Percentiles rank a stretch among this genome's conserved stretches.
Conservation (phyloP, 2,113 vertebrate genomes). For the Numenius arquata region DNA sequence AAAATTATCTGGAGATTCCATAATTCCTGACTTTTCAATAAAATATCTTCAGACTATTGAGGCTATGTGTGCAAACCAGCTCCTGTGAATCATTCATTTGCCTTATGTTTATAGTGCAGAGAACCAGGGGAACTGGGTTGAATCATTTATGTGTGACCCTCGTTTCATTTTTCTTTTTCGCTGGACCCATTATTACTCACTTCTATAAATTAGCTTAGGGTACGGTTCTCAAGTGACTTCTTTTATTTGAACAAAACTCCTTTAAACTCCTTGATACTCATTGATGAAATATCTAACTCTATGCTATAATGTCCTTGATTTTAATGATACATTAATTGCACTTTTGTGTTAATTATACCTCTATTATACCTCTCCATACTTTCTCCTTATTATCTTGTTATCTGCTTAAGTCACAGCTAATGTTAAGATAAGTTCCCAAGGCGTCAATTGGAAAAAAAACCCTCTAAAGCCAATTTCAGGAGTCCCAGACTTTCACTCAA, state of each 20-base stretch:
- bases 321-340: slow-evolving; percentile 20
- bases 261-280: slow-evolving; percentile 3
- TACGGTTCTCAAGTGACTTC: background rate
- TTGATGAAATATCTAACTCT: background rate
- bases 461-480: background rate
- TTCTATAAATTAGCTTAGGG: background rate
- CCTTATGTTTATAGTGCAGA: background rate
- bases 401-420: background rate
- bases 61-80: background rate
- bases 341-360: background rate
- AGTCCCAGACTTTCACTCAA: background rate
- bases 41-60: background rate
- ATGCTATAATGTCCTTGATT: slow-evolving; percentile 18
- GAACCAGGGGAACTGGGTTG: background rate
- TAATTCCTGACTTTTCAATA: background rate
- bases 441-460: background rate
- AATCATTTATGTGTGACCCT: background rate
- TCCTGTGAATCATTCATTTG: background rate
- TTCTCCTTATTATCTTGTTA: slow-evolving; percentile 29
- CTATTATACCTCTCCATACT: background rate
- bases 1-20: background rate
- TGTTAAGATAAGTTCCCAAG: background rate
- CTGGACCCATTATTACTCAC: background rate
- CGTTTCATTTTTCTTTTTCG: background rate
- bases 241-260: background rate